Evolutionary conservation across 1,140 invertebrate genomes (phyloP).

Genomic region (Venustaconcha ellipsiformis): DNA sequence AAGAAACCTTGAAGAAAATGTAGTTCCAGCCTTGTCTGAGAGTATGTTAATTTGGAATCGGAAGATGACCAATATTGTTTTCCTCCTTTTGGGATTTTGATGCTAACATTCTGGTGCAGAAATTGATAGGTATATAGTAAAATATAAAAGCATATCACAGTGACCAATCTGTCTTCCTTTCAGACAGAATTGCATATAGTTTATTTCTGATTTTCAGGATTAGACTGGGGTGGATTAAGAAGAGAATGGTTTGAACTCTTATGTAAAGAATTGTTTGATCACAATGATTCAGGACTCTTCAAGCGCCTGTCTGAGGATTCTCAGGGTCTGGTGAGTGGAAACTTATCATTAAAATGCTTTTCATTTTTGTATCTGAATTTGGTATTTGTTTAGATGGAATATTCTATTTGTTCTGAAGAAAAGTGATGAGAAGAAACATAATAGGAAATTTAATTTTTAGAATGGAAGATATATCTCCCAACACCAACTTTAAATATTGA

Average conservation of each 20-base stretch:
- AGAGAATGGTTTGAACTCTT: constrained; percentile 95
- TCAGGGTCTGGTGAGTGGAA: constrained; percentile 66
- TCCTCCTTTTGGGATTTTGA: neutral
- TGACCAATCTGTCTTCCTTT: too few species aligned
- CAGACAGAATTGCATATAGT: neutral
- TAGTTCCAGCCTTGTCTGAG: too few species aligned
- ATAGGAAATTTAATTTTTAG: too few species aligned
- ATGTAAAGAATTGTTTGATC: constrained; percentile 88
- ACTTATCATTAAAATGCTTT: constrained; percentile 4
- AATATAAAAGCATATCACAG: neutral
- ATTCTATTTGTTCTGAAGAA: too few species aligned
- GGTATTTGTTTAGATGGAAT: too few species aligned
- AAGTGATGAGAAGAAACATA: too few species aligned
- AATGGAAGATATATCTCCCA: too few species aligned
- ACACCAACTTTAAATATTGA: too few species aligned
- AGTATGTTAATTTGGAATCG: too few species aligned
- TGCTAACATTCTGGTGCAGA: too few species aligned
- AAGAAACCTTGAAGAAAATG: too few species aligned
- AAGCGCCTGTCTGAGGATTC: constrained; percentile 84
- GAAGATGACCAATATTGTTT: neutral
- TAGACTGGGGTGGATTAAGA: constrained; percentile 93
- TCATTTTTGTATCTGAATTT: neutral
- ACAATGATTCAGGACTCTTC: constrained; percentile 78
- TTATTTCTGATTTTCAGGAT: constrained; percentile 72
- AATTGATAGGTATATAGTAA: neutral